A percentile compares a stretch with the other conserved stretches of the same genome.
phyloP scores from a whole-genome alignment of 37 sponge, comb jelly and placozoan species.

The Theonella swinhoei region DNA sequence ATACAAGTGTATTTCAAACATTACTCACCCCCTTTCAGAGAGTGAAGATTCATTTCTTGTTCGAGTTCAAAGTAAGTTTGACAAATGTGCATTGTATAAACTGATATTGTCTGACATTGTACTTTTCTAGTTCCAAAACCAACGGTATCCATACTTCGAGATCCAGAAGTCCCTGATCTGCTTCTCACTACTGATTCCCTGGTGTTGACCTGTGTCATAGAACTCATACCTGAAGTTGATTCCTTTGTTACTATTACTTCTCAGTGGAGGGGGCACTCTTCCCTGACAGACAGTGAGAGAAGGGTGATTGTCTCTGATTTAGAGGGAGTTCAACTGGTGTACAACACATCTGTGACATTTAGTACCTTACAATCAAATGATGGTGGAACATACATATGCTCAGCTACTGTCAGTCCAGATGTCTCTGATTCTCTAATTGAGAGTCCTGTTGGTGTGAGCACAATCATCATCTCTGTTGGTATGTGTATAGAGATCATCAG shows the following conservation, averaged over 20 bases:
- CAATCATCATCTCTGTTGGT: background rate
- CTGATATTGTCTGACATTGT: background rate
- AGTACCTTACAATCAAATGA: background rate
- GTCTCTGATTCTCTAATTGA: background rate
- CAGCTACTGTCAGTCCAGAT: background rate
- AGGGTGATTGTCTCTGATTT: background rate
- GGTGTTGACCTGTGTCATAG: conserved; percentile 10
- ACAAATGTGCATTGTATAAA: background rate
- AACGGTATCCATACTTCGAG: background rate
- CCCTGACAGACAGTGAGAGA: background rate
- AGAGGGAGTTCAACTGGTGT: background rate
- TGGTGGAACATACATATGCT: background rate
- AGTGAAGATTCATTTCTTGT: background rate
- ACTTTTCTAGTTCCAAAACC: conserved; percentile 11
- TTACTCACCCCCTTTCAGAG: background rate
- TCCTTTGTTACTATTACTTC: background rate
- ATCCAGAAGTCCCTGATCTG: background rate
- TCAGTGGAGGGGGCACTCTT: background rate
- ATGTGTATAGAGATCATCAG: no score
- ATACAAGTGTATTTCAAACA: conserved; percentile 5
- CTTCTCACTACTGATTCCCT: conserved; percentile 1
- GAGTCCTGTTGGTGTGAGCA: background rate
- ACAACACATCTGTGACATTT: background rate
- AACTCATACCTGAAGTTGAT: conserved; percentile 1
- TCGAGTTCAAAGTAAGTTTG: conserved; percentile 4